These are phyloP conservation scores for Phataginus tetradactyla DNA, from an alignment of 2,797 vertebrate species.

Conservation along the genomic window DNA sequence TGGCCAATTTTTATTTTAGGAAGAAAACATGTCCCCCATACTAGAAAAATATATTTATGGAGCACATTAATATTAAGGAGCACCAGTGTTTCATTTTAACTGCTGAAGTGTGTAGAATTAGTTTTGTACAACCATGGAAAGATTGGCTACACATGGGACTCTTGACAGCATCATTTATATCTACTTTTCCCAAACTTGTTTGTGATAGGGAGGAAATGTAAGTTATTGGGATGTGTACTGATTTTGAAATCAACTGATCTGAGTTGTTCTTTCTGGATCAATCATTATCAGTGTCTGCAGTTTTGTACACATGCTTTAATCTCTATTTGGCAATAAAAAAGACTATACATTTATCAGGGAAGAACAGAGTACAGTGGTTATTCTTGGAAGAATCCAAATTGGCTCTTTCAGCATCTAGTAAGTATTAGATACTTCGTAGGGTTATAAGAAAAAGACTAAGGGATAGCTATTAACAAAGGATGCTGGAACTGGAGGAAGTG, in stretches of 20 bases:
- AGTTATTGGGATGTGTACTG: background rate
- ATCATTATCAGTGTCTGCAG: background rate
- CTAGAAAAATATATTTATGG: background rate
- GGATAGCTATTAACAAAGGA: background rate
- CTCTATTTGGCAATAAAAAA: constrained; percentile 23
- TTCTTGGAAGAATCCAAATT: background rate
- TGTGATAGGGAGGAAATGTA: background rate
- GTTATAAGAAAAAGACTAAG: background rate
- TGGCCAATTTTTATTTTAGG: background rate
- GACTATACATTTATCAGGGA: background rate
- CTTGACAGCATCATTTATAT: background rate
- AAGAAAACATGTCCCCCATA: background rate
- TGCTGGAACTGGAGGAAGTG: background rate
- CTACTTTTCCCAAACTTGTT: background rate
- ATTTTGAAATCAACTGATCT: constrained; percentile 1
- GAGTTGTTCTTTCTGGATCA: background rate
- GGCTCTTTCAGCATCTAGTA: background rate
- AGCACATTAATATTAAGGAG: background rate
- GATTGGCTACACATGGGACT: background rate
- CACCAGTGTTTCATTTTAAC: constrained; percentile 38
- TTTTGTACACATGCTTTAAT: background rate
- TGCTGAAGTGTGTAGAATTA: constrained; percentile 26
- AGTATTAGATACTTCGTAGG: background rate
- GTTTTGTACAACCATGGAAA: background rate
- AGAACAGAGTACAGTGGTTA: background rate